Percentiles rank a stretch among this genome's conserved stretches.
Conservation (phyloP, 2,888 invertebrate genomes). For the Sphaeridia pumilis region DNA sequence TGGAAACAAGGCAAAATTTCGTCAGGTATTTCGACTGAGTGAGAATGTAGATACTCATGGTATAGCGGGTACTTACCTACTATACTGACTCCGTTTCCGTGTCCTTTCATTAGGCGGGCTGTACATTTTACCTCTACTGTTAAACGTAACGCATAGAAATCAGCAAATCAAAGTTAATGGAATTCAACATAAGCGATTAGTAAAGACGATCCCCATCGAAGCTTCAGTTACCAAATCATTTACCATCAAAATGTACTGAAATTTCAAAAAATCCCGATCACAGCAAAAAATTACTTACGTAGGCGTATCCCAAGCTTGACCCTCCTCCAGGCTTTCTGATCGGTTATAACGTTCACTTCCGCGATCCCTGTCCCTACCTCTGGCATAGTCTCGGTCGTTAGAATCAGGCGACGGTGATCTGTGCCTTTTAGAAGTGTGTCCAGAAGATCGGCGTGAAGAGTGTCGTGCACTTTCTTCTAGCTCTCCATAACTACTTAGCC, state of each 20-base stretch:
- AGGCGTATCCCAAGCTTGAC: not conserved
- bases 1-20: too few species aligned
- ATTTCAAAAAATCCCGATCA: not conserved
- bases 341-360: slow-evolving; percentile 12
- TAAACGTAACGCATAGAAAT: too few species aligned
- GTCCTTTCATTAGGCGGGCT: slow-evolving; percentile 19
- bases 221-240: too few species aligned
- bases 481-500: slow-evolving; percentile 6
- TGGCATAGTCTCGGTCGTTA: not conserved
- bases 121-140: too few species aligned
- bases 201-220: too few species aligned
- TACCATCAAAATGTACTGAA: too few species aligned
- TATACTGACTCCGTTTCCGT: slow-evolving; percentile 14
- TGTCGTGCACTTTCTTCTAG: slow-evolving; percentile 5
- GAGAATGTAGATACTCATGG: too few species aligned
- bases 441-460: slow-evolving; percentile 2
- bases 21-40: too few species aligned
- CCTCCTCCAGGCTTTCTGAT: not conserved
- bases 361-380: slow-evolving; percentile 11
- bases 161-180: too few species aligned
- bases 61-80: slow-evolving; percentile 15
- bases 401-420: slow-evolving; percentile 4
- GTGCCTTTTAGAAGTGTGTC: slow-evolving; percentile 6
- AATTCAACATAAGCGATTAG: too few species aligned
- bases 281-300: slow-evolving; percentile 1